Base-by-base conservation (phyloP, 2,888 invertebrate genomes). In the Ptilodon capucinus region DNA sequence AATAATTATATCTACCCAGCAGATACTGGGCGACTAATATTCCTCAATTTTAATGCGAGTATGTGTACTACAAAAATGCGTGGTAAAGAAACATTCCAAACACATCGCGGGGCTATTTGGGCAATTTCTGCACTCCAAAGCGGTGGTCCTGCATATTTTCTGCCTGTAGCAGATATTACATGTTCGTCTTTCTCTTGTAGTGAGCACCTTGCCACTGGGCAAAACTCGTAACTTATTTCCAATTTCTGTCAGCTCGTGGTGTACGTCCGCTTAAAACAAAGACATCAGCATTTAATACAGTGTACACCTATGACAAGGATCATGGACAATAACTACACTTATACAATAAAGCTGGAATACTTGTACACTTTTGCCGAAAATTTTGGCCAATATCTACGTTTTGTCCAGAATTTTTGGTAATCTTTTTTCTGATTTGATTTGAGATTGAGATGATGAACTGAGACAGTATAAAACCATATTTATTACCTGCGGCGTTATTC, bases 1-100 rank as follows among this genome's bases (percentile, higher is more conserved):
- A n/a, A n/a, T n/a, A n/a, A n/a, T n/a, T n/a, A n/a, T n/a, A n/a
- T n/a, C n/a, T n/a, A n/a, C n/a, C n/a, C n/a, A n/a, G n/a, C n/a
- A n/a, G n/a, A n/a, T n/a, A n/a, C n/a, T n/a, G n/a, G n/a, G n/a
- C n/a, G n/a, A n/a, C n/a, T 38, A 38, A 38, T 36, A 36, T 11
- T 38, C n/a, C 18, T 38, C 38, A 19, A n/a, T 38, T 18, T 38
- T 38, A 5, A 35, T 9, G 7, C 1, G 21, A 32, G 13, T 19
- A 16, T 38, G 38, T 3, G 38, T 38, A 7, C 4, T 18, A 19
- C 38, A 38, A 13, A 38, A 38, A 47, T 44, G 32, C 38, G 9
- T 18, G 49, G 55, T 38, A 30, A 56, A 54, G 4, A 35, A 40
- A 35, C 38, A 38, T 38, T 38, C 19, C 38, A 38, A 8, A 2